Evolutionary conservation across 2,113 vertebrate species (phyloP).

Genomic region (Sisor rabdophorus): DNA sequence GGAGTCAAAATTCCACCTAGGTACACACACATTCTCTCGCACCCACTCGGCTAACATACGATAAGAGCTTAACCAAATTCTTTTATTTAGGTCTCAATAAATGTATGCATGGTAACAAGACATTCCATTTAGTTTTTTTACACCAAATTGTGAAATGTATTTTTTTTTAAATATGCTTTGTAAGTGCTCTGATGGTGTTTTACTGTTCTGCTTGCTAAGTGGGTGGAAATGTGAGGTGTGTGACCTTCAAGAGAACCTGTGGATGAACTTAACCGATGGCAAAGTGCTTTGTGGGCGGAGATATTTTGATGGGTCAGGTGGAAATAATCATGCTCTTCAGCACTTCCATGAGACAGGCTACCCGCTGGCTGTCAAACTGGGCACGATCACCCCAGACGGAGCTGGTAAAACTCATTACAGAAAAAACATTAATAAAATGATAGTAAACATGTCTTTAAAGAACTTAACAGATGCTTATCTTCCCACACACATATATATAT

Average conservation of each 20-base stretch:
- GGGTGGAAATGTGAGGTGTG: conserved; percentile 96
- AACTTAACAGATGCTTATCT: too few species aligned
- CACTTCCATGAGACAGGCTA: conserved; percentile 88
- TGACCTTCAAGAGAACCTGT: conserved; percentile 93
- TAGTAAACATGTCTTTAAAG: background rate
- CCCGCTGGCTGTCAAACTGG: conserved; percentile 92
- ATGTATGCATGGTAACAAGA: background rate
- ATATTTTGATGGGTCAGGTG: conserved; percentile 93
- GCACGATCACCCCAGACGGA: conserved; percentile 95
- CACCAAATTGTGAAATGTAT: background rate
- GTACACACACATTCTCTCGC: conserved; percentile 58
- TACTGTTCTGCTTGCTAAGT: conserved; percentile 57
- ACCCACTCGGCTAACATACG: background rate
- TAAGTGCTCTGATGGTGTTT: background rate
- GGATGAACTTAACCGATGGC: conserved; percentile 96
- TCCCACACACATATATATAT: too few species aligned
- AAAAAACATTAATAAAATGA: background rate
- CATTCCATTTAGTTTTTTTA: background rate
- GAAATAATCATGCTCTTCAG: conserved; percentile 92
- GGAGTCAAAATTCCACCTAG: conserved; percentile 91
- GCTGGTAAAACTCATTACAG: conserved; percentile 71
- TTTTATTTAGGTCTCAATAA: background rate
- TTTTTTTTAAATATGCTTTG: background rate
- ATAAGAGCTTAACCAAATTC: background rate
- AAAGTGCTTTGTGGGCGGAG: conserved; percentile 90